A percentile compares a stretch with the other conserved stretches of the same genome.
phyloP scores from a whole-genome alignment of 2,888 invertebrate species.

The Leptinotarsa peninsularis region DNA sequence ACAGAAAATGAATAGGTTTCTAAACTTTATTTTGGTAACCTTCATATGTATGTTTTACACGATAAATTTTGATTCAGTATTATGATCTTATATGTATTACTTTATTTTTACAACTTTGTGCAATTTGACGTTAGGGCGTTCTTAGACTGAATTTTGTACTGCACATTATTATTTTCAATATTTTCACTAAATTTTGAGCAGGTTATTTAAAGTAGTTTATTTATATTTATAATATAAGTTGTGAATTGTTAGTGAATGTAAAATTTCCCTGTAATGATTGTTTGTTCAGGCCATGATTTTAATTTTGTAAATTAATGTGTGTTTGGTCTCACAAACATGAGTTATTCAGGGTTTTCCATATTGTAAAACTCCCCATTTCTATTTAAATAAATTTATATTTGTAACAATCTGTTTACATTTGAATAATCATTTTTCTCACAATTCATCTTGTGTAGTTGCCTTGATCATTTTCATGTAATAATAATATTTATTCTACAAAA shows the following conservation, averaged over 20 bases:
- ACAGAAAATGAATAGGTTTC: background rate
- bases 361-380: slow-evolving; percentile 64
- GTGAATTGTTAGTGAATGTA: slow-evolving; percentile 60
- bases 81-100: slow-evolving; percentile 14
- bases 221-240: slow-evolving; percentile 53
- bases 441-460: background rate
- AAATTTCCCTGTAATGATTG: slow-evolving; percentile 56
- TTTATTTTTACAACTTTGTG: slow-evolving; percentile 31
- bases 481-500: no score
- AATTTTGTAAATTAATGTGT: slow-evolving; percentile 57
- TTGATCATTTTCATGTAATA: no score
- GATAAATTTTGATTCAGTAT: slow-evolving; percentile 24
- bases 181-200: slow-evolving; percentile 54
- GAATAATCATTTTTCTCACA: slow-evolving; percentile 3
- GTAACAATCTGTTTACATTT: slow-evolving; percentile 47
- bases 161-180: slow-evolving; percentile 25
- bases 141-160: slow-evolving; percentile 37
- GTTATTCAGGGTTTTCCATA: slow-evolving; percentile 60
- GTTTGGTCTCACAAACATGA: slow-evolving; percentile 58
- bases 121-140: slow-evolving; percentile 38
- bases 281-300: slow-evolving; percentile 59
- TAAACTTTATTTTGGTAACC: background rate
- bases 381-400: slow-evolving; percentile 67
- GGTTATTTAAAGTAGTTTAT: slow-evolving; percentile 56
- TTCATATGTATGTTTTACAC: slow-evolving; percentile 19